Conservation (phyloP, 2,113 vertebrate genomes). For the Rattus rattus region DNA sequence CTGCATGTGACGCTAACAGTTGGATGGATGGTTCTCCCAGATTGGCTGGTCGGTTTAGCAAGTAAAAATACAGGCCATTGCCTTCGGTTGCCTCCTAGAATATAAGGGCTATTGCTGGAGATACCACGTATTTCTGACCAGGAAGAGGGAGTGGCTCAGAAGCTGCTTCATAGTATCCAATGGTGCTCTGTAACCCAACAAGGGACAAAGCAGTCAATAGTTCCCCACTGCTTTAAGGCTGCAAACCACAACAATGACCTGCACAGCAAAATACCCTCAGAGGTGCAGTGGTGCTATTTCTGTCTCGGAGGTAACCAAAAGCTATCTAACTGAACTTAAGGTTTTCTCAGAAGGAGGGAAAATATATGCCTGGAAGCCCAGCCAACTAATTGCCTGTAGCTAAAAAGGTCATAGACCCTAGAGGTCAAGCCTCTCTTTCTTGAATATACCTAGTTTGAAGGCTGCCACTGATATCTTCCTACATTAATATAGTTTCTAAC, state of each 20-base stretch:
- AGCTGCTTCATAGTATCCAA: background rate
- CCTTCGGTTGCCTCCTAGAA: background rate
- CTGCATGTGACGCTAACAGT: background rate
- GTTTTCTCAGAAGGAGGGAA: background rate
- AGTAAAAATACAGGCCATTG: background rate
- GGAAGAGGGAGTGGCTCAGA: background rate
- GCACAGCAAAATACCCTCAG: background rate
- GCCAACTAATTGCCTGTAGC: background rate
- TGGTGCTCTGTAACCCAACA: background rate
- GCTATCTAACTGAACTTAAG: background rate
- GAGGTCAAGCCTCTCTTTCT: background rate
- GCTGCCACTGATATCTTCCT: background rate
- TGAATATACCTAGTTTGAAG: background rate
- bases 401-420: background rate
- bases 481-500: background rate
- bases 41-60: background rate
- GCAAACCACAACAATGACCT: background rate
- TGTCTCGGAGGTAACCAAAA: background rate
- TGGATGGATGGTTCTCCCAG: background rate
- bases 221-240: background rate
- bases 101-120: background rate
- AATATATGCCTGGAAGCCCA: background rate
- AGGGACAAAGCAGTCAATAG: background rate
- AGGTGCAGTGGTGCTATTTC: background rate
- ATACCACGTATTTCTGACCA: background rate